Conservation (phyloP, 1,140 invertebrate genomes). For the Drosophila persimilis region DNA sequence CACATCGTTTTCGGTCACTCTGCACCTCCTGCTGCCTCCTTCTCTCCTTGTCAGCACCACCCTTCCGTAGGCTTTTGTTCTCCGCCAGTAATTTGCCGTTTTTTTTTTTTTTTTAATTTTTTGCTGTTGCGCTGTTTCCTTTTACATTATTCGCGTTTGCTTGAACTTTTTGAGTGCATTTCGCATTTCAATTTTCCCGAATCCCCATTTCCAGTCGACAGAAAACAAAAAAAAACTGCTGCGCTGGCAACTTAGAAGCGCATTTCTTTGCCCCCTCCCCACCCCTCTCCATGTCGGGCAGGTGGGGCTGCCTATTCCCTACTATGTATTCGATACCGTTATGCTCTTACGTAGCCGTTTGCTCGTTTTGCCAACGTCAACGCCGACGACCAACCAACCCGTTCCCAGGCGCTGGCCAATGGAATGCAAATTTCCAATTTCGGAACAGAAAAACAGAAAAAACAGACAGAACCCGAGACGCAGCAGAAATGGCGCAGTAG, state of each 20-base stretch:
- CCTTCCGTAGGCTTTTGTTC: conserved; percentile 24
- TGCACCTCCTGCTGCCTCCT: too few species aligned
- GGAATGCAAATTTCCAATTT: conserved; percentile 39
- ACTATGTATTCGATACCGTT: conserved; percentile 25
- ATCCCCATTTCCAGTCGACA: conserved; percentile 5
- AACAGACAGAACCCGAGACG: neutral
- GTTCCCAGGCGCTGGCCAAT: conserved; percentile 7
- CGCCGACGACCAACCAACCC: neutral
- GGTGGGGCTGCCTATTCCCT: conserved; percentile 25
- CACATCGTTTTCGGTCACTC: neutral
- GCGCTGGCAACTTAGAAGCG: conserved; percentile 47
- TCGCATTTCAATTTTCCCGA: conserved; percentile 27
- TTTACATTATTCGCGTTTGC: conserved; percentile 16
- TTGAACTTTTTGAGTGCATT: conserved; percentile 8
- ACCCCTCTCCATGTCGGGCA: neutral
- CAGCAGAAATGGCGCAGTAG: conserved; percentile 41
- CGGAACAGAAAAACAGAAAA: neutral
- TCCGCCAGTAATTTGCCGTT: neutral
- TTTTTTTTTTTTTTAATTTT: conserved; percentile 6
- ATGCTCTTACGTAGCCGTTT: conserved; percentile 29
- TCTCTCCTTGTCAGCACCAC: too few species aligned
- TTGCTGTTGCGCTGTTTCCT: conserved; percentile 7
- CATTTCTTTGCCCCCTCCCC: neutral
- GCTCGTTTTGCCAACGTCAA: conserved; percentile 34
- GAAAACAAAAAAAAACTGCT: conserved; percentile 16